phyloP scores from a whole-genome alignment of 2,888 invertebrate species.

The Acleris holmiana region DNA sequence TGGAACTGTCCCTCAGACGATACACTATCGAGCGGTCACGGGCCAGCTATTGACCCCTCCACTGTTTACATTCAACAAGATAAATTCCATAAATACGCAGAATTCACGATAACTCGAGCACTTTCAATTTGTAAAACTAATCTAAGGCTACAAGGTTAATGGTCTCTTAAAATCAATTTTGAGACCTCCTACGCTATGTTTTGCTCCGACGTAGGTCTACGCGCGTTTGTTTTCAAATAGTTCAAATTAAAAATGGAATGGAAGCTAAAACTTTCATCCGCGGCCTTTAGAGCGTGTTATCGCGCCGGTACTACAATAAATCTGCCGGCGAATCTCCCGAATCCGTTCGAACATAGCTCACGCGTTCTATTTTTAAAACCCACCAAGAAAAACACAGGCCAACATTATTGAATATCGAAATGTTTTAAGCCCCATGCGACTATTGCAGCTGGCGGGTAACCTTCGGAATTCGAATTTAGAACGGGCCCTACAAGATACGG shows the following conservation, averaged over 20 bases:
- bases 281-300: slow-evolving; percentile 75
- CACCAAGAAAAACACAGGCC: slow-evolving; percentile 66
- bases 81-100: slow-evolving; percentile 63
- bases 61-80: slow-evolving; percentile 70
- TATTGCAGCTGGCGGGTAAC: slow-evolving; percentile 50
- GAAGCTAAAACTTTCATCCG: slow-evolving; percentile 75
- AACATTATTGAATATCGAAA: slow-evolving; percentile 58
- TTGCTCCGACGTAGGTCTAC: slow-evolving; percentile 20
- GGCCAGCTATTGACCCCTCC: slow-evolving; percentile 79
- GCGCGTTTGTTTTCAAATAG: slow-evolving; percentile 54
- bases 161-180: slow-evolving; percentile 74
- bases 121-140: slow-evolving; percentile 73
- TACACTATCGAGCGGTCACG: slow-evolving; percentile 76
- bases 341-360: slow-evolving; percentile 69
- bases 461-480: slow-evolving; percentile 59
- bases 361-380: slow-evolving; percentile 70
- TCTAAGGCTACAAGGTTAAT: slow-evolving; percentile 70
- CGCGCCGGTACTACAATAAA: slow-evolving; percentile 74
- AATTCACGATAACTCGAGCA: slow-evolving; percentile 62
- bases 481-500: slow-evolving; percentile 57
- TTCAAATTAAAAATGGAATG: slow-evolving; percentile 74
- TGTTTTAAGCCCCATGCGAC: slow-evolving; percentile 49
- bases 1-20: slow-evolving; percentile 74
- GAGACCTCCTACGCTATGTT: slow-evolving; percentile 41
- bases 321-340: slow-evolving; percentile 75